Evolutionary conservation across 2,797 vertebrate species (phyloP).

Genomic region (Sebastes diaconus): DNA sequence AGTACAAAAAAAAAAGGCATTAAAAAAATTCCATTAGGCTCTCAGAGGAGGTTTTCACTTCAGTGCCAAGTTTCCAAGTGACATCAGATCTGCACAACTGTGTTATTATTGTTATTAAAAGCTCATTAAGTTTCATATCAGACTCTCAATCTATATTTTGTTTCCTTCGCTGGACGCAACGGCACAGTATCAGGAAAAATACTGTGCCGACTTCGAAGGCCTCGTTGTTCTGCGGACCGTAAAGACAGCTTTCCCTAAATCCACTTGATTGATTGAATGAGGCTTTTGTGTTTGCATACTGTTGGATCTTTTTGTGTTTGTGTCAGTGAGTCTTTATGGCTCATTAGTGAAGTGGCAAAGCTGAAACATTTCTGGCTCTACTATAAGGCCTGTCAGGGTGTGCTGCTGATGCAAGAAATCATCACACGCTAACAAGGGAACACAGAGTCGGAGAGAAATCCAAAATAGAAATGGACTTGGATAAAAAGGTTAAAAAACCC

Average conservation of each 20-base stretch:
- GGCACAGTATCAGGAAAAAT: background rate
- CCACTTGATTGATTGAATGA: conserved; percentile 47
- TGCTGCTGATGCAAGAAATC: conserved; percentile 22
- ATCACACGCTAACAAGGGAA: background rate
- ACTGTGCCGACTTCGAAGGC: background rate
- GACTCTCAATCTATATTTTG: background rate
- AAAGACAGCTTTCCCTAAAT: conserved; percentile 40
- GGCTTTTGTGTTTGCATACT: conserved; percentile 23
- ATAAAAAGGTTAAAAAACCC: background rate
- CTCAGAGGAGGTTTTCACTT: conserved; percentile 14
- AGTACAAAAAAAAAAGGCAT: conserved; percentile 21
- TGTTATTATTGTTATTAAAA: conserved; percentile 43
- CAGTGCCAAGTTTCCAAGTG: conserved; percentile 59
- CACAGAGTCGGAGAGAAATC: background rate
- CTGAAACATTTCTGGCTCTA: conserved; percentile 37
- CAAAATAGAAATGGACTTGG: background rate
- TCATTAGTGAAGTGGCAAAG: conserved; percentile 52
- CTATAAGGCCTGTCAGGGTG: background rate
- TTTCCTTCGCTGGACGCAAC: background rate
- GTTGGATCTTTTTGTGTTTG: conserved; percentile 24
- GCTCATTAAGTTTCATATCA: conserved; percentile 26
- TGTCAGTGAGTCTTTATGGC: conserved; percentile 37
- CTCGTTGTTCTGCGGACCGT: conserved; percentile 11
- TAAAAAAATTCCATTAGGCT: conserved; percentile 30
- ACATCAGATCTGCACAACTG: conserved; percentile 37